These are phyloP conservation scores for Apeira syringaria DNA, from an alignment of 2,888 invertebrate genomes.

Conservation along the genomic window DNA sequence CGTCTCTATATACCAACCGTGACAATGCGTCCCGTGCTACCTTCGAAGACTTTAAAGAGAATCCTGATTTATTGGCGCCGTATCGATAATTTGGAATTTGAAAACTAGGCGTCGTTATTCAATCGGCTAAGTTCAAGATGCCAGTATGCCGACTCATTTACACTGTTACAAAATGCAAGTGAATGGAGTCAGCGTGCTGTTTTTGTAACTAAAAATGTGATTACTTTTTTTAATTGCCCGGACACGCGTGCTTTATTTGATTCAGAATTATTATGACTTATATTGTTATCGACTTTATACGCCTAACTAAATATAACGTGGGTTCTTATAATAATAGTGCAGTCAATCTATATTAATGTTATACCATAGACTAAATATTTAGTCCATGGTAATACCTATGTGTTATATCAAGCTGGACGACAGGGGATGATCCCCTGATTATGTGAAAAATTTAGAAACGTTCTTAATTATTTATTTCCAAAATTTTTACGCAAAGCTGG, in stretches of 20 bases:
- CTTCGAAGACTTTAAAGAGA: slow-evolving; percentile 1
- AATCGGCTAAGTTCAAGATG: slow-evolving; percentile 48
- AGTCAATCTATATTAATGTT: too few relatives aligned
- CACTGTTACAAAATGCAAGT: slow-evolving; percentile 27
- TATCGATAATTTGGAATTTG: slow-evolving; percentile 27
- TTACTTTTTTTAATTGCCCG: slow-evolving; percentile 1
- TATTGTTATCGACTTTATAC: too few relatives aligned
- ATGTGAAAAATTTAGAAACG: too few relatives aligned
- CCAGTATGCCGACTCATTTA: slow-evolving; percentile 14
- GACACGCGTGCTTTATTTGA: not conserved
- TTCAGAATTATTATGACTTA: too few relatives aligned
- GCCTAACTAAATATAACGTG: too few relatives aligned
- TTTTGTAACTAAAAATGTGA: slow-evolving; percentile 1
- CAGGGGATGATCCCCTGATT: too few relatives aligned
- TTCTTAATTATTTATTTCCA: too few relatives aligned
- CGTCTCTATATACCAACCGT: slow-evolving; percentile 64
- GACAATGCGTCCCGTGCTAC: slow-evolving; percentile 26
- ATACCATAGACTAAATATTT: too few relatives aligned
- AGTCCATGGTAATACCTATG: too few relatives aligned
- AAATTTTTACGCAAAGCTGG: too few relatives aligned
- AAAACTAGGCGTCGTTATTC: slow-evolving; percentile 35
- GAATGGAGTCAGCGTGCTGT: slow-evolving; percentile 14
- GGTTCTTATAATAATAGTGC: too few relatives aligned
- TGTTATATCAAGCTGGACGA: too few relatives aligned
- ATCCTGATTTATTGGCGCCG: slow-evolving; percentile 31